Conservation (phyloP, 23 tunicate species). For the Ascidia mentula region DNA sequence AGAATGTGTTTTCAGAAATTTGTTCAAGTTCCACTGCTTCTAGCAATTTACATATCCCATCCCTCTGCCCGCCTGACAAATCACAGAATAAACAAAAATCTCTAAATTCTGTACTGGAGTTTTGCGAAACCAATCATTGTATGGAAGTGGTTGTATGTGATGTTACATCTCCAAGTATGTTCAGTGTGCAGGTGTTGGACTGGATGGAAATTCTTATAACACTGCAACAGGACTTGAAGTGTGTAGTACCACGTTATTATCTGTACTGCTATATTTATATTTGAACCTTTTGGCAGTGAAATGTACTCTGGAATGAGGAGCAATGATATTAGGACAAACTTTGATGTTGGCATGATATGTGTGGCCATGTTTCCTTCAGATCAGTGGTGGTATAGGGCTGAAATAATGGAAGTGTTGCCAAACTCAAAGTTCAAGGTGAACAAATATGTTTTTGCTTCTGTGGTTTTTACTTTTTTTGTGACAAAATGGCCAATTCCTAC, state of each 20-base stretch:
- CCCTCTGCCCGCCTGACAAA: no score
- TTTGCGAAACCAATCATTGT: background rate
- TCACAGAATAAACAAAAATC: background rate
- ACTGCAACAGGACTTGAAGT: background rate
- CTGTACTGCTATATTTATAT: background rate
- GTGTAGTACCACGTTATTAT: background rate
- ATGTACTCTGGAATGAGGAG: background rate
- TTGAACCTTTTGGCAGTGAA: background rate
- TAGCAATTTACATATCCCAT: no score
- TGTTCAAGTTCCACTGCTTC: no score
- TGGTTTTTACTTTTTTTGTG: no score
- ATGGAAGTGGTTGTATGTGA: background rate
- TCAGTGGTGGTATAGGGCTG: conserved; percentile 7
- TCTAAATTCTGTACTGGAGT: background rate
- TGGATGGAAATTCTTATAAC: background rate
- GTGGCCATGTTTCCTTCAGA: background rate
- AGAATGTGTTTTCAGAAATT: no score
- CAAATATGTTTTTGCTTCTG: no score
- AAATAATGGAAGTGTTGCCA: background rate
- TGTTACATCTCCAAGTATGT: background rate
- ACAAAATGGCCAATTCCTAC: background rate
- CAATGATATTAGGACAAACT: background rate
- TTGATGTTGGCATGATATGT: background rate
- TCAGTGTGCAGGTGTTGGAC: background rate
- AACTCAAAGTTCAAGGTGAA: background rate